Evolutionary conservation across 2,888 invertebrate genomes (phyloP).

Genomic region (Pomacea canaliculata): DNA sequence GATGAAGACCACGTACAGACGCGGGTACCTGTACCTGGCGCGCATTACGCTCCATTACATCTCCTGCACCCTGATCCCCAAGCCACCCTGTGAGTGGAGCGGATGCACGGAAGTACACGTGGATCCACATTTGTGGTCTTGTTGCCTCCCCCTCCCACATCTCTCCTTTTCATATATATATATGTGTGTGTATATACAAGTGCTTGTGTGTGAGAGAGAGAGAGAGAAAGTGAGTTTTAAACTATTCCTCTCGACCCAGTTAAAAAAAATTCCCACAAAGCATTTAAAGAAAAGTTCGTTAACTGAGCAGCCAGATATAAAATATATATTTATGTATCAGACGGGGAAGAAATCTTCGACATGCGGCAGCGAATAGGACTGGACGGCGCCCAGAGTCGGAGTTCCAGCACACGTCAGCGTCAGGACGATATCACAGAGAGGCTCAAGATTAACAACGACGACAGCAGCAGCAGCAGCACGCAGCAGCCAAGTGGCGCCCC

Average conservation of each 20-base stretch:
- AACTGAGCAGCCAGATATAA: no score
- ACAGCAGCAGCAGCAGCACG: neutral
- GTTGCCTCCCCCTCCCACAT: no score
- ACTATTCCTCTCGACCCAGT: no score
- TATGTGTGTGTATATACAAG: no score
- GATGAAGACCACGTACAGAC: slow-evolving; percentile 32
- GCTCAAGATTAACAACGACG: neutral
- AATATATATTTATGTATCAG: slow-evolving; percentile 5
- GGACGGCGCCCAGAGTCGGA: neutral
- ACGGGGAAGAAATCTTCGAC: slow-evolving; percentile 28
- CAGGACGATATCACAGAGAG: neutral
- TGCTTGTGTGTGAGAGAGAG: no score
- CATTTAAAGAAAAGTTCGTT: no score
- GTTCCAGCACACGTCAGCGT: neutral
- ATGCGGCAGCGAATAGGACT: slow-evolving; percentile 16
- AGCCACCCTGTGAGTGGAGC: slow-evolving; percentile 21
- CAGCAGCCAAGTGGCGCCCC: neutral
- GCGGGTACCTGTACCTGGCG: slow-evolving; percentile 30
- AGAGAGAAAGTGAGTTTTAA: no score
- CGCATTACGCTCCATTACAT: slow-evolving; percentile 24
- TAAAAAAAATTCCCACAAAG: no score
- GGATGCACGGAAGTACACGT: neutral
- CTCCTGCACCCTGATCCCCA: slow-evolving; percentile 27
- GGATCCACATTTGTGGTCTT: no score
- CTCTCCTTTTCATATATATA: no score